Base-by-base conservation (phyloP, 2,888 invertebrate species). In the Gymnocheta viridis region DNA sequence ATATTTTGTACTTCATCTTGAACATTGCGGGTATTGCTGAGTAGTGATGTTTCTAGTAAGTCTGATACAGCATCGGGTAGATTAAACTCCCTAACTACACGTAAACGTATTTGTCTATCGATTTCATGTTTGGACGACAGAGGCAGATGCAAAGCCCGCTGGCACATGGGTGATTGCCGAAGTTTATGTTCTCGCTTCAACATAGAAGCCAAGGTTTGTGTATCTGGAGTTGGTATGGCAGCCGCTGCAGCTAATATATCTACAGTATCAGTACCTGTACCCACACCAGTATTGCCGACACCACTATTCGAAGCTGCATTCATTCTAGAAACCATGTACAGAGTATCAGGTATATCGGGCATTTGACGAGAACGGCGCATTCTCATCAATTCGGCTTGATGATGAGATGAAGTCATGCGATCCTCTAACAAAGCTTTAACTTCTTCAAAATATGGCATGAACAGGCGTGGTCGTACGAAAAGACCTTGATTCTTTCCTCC, bases 381-480 rank as follows among this genome's bases (percentile, higher is more conserved):
- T 32, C 96, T 93, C 86, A 96, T 93, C 87, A 95, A 91, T 89
- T 96, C 96, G 56, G 95, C 95, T 90, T 96, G 96, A 88, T 96
- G 96, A 90, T 96, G 95, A 88, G 96, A 96, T 1, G 92, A 91
- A 10, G 91, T 88, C 70, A 96, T 95, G 89, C 96, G 96, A 91
- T 97, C 97, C 90, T 97, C 97, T 69, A 98, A 93, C 87, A 97
- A 92, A 74, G 95, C 94, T 94, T 98, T 98, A 12, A 97, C 95
- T 93, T 98, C 98, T 91, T 98, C 98, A 88, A 97, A 96, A 91
- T 98, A 98, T 47, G 98, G 98, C 94, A 97, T 96, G 92, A 98
- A 99, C 85, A 98, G 94, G 56, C 99, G 93, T 67, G 98, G 98
- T 86, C 97, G 95, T 6, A 97, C 95, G 90, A 94, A 95, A 12